Base-by-base conservation (phyloP, 2,888 invertebrate species). In the Xestoiulus laeticollis region DNA sequence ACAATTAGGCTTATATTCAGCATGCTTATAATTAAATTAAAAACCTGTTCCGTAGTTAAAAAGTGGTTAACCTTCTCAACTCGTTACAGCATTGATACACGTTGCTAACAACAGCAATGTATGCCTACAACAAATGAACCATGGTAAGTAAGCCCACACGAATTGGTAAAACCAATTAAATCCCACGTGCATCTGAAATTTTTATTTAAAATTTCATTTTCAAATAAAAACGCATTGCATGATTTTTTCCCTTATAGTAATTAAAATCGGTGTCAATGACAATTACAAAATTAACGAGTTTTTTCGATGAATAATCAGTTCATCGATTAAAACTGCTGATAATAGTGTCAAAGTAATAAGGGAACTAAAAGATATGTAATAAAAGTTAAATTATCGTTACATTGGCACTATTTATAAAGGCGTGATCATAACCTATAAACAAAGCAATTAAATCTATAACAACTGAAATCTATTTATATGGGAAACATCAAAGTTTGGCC, bases 341-440 rank as follows among this genome's bases (percentile, higher is more conserved):
- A 68, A 68, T 19, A 68, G 68, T 68, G 68, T 68, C 68, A 68
- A 68, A 68, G 68, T 68, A 68, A 68, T 68, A 68, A 68, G 8
- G 68, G 68, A 19, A 68, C 16, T 68, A 68, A 53, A 43, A 43
- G n/a, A 53, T 19, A 53, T n/a, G n/a, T 53, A 53, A 68, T 68
- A 68, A 26, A 26, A 68, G 26, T 26, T 68, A 68, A 68, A 68
- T 22, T 10, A 68, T 68, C 68, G 26, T 68, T 68, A 68, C 26
- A 68, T 68, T 68, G 68, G 68, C 19, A 68, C 1, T 68, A 68
- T 1, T 10, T 12, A 26, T 26, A 78, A 8, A 78, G 30, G 30
- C 78, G 22, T 78, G 14, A 78, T 78, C 14, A 78, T 78, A 78
- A 68, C 68, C 26, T 68, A 68, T 22, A 68, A 26, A 68, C n/a